These are phyloP conservation scores for Ashinkailepas kermadecensis DNA, from an alignment of 2,888 invertebrate species.

Conservation along the genomic window DNA sequence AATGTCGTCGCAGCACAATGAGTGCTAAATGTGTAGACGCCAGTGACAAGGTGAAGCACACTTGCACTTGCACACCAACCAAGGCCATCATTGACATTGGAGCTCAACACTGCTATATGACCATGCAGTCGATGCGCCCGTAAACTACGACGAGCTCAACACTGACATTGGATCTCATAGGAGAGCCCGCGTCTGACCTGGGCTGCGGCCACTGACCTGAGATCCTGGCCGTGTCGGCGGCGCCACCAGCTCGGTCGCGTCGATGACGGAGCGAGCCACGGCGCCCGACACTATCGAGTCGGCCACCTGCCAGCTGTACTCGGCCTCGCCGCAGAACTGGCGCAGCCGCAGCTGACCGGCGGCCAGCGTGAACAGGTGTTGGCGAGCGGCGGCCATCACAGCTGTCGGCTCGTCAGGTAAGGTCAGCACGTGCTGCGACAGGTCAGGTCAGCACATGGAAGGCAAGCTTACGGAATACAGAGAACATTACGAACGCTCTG, in stretches of 20 bases:
- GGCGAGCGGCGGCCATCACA: not conserved
- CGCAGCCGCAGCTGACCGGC: not conserved
- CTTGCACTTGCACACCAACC: too few species aligned
- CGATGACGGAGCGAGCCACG: not conserved
- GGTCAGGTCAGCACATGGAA: too few species aligned
- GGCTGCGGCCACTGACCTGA: not conserved
- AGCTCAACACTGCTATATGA: too few species aligned
- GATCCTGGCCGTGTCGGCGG: not conserved
- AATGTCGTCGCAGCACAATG: not conserved
- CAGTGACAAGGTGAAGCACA: too few species aligned
- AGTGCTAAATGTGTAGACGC: not conserved
- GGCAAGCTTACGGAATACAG: too few species aligned
- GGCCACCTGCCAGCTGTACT: not conserved
- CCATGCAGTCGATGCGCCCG: too few species aligned
- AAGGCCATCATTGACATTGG: too few species aligned
- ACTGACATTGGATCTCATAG: too few species aligned
- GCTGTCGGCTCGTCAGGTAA: not conserved
- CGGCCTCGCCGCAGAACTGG: not conserved
- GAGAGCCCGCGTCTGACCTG: not conserved
- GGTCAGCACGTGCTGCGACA: too few species aligned
- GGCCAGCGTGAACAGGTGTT: not conserved
- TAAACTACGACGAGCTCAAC: too few species aligned
- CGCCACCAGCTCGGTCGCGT: not conserved
- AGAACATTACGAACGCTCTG: too few species aligned
- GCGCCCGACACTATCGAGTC: not conserved